Conservation (phyloP, 2,888 invertebrate genomes). For the Herminia tarsipennalis region DNA sequence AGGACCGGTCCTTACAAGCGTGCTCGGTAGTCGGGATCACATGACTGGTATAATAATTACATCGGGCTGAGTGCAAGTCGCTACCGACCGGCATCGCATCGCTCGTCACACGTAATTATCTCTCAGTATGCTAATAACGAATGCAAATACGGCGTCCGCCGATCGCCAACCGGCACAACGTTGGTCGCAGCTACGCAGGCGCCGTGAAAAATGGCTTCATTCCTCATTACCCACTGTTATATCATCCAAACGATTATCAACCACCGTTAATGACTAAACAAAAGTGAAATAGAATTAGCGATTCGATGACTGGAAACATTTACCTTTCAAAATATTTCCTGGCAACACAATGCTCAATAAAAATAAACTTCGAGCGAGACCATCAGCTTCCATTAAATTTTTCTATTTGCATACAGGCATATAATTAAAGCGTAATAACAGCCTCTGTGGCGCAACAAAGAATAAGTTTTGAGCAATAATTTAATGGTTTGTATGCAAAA, state of each 20-base stretch:
- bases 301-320: slow-evolving; percentile 56
- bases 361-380: slow-evolving; percentile 67
- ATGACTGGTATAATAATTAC: slow-evolving; percentile 64
- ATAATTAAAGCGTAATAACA: slow-evolving; percentile 83
- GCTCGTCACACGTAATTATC: slow-evolving; percentile 79
- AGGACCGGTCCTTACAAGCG: slow-evolving; percentile 26
- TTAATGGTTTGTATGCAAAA: slow-evolving; percentile 86
- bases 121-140: slow-evolving; percentile 74
- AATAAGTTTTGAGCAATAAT: slow-evolving; percentile 85
- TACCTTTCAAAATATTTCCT: slow-evolving; percentile 49
- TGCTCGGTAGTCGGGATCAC: slow-evolving; percentile 41
- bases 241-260: slow-evolving; percentile 27
- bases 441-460: slow-evolving; percentile 83
- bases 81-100: slow-evolving; percentile 56
- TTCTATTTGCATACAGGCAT: slow-evolving; percentile 82
- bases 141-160: slow-evolving; percentile 73
- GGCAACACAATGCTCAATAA: slow-evolving; percentile 69
- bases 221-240: slow-evolving; percentile 49
- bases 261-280: slow-evolving; percentile 30
- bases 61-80: slow-evolving; percentile 50
- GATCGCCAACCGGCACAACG: slow-evolving; percentile 43
- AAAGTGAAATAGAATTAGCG: slow-evolving; percentile 41
- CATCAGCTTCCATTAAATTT: slow-evolving; percentile 78
- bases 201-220: slow-evolving; percentile 75
- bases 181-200: slow-evolving; percentile 43